Conservation (phyloP, 1,140 invertebrate species). For the Oryctes rhinoceros region DNA sequence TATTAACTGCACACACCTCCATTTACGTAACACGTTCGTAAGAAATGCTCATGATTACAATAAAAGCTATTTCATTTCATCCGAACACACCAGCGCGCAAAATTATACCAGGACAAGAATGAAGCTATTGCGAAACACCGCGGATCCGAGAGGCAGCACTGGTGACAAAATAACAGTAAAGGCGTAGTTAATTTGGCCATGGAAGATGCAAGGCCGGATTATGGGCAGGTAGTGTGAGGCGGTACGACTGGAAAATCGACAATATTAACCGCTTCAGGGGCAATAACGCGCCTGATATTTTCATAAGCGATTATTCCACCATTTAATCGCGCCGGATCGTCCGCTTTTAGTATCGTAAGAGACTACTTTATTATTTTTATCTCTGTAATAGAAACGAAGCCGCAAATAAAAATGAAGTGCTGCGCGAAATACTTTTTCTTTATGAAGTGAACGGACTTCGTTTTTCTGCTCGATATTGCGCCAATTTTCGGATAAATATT, state of each 20-base stretch:
- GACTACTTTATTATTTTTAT: conserved; percentile 56
- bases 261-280: conserved; percentile 49
- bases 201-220: conserved; percentile 17
- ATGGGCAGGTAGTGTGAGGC: neutral
- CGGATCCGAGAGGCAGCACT: neutral
- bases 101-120: neutral
- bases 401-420: conserved; percentile 46
- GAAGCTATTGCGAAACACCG: neutral
- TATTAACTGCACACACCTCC: neutral
- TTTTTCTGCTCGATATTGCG: conserved; percentile 16
- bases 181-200: conserved; percentile 6
- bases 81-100: neutral
- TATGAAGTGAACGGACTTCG: neutral
- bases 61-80: conserved; percentile 3
- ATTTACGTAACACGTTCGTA: neutral
- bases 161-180: conserved; percentile 21
- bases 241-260: conserved; percentile 12
- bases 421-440: conserved; percentile 1
- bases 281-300: conserved; percentile 54
- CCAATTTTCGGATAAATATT: conserved; percentile 5
- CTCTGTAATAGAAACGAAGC: conserved; percentile 41
- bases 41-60: neutral
- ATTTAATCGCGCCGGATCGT: conserved; percentile 52
- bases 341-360: conserved; percentile 54
- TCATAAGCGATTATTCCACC: conserved; percentile 55